phyloP scores from a whole-genome alignment of 2,113 vertebrate genomes.

The Strix uralensis region DNA sequence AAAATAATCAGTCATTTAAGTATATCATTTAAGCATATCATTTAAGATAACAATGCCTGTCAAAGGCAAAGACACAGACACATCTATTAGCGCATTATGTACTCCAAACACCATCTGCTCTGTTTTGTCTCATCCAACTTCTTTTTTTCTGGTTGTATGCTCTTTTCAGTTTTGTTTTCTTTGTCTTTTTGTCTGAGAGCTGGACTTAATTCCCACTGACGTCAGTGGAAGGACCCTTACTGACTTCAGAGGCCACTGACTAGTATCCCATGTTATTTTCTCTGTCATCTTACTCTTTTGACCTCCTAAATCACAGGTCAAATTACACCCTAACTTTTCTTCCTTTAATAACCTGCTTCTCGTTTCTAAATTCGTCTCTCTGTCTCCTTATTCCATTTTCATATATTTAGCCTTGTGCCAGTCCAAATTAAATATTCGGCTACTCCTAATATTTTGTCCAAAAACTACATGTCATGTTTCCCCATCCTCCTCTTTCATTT shows the following conservation, averaged over 20 bases:
- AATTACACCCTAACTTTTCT: neutral
- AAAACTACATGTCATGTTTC: neutral
- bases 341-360: neutral
- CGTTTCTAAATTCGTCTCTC: neutral
- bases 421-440: neutral
- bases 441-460: neutral
- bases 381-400: neutral
- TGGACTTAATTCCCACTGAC: neutral
- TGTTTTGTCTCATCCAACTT: neutral
- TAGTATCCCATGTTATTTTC: neutral
- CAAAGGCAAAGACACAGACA: neutral
- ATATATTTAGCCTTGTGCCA: neutral
- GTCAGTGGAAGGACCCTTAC: neutral
- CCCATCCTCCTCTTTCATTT: neutral
- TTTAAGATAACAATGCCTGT: neutral
- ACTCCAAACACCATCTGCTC: neutral
- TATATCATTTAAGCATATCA: neutral
- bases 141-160: neutral
- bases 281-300: neutral
- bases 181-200: neutral
- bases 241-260: neutral
- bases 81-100: neutral
- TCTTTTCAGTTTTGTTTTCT: neutral
- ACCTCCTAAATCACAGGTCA: neutral
- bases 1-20: slow-evolving; percentile 20